phyloP scores from a whole-genome alignment of 2,797 vertebrate genomes.

The Podarcis siculus region DNA sequence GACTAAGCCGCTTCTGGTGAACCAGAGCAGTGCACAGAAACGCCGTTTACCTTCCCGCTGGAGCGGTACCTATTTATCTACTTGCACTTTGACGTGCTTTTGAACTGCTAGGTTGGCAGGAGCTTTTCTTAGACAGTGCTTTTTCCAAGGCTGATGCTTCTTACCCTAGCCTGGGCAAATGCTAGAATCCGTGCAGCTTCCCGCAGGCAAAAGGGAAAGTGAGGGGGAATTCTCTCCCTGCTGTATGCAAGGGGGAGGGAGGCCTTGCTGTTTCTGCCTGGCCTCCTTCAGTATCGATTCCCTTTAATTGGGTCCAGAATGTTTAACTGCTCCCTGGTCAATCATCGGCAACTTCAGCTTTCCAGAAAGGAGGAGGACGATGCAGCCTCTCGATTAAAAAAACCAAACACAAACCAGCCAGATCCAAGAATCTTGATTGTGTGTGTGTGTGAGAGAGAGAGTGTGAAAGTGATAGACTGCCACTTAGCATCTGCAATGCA shows the following conservation, averaged over 20 bases:
- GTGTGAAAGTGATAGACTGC: background rate
- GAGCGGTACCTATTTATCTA: too few species aligned
- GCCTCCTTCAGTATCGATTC: constrained; percentile 32
- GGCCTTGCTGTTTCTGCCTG: rapidly evolving
- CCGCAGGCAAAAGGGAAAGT: rapidly evolving
- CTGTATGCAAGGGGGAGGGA: background rate
- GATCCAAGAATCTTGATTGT: background rate
- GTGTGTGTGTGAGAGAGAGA: too few species aligned
- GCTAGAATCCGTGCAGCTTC: rapidly evolving
- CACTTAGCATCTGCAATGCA: background rate
- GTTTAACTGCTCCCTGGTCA: constrained; percentile 43
- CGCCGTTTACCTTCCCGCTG: too few species aligned
- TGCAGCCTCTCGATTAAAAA: background rate
- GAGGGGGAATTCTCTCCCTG: background rate
- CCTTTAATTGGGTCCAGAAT: constrained; percentile 37
- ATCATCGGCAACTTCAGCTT: constrained; percentile 3
- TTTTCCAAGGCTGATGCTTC: background rate
- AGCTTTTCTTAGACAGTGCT: background rate
- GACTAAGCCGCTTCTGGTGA: too few species aligned
- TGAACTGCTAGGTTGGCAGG: too few species aligned
- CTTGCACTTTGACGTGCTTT: too few species aligned
- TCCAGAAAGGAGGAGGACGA: constrained; percentile 32
- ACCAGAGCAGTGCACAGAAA: too few species aligned
- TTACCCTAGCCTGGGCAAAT: background rate
- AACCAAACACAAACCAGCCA: background rate